A percentile compares a stretch with the other conserved stretches of the same genome.
These are phyloP conservation scores for Syngnathoides biaculeatus DNA, from an alignment of 2,113 vertebrate genomes.

Conservation along the genomic window DNA sequence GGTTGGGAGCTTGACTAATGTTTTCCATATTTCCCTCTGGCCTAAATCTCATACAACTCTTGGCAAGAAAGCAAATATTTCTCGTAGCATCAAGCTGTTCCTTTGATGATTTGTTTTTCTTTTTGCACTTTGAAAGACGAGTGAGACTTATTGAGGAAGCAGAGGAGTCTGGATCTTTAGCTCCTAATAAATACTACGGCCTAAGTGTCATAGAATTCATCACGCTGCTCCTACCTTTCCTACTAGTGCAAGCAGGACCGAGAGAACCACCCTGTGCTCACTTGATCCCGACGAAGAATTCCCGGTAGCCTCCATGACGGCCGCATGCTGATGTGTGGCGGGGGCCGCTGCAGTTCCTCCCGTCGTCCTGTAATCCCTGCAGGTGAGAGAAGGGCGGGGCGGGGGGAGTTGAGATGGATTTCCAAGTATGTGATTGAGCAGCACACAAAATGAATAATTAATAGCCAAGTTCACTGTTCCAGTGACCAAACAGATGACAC, in stretches of 20 bases:
- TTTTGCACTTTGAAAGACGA: constrained; percentile 2
- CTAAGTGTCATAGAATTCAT: not conserved
- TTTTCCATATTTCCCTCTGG: not conserved
- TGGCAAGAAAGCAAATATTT: constrained; percentile 5
- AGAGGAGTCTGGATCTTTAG: not conserved
- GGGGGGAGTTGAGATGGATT: constrained; percentile 30
- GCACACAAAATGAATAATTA: constrained; percentile 65
- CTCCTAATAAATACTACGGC: constrained; percentile 8
- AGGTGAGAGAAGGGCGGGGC: constrained; percentile 42
- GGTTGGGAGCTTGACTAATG: constrained; percentile 1
- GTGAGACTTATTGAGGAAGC: not conserved
- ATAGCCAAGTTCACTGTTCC: constrained; percentile 44
- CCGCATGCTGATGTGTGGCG: constrained; percentile 43
- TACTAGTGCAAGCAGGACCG: constrained; percentile 7
- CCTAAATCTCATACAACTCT: constrained; percentile 1
- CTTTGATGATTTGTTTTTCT: constrained; percentile 3
- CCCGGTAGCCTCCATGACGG: constrained; percentile 32
- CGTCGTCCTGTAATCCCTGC: constrained; percentile 51
- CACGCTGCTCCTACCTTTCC: not conserved
- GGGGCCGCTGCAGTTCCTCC: constrained; percentile 36
- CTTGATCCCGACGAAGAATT: constrained; percentile 18
- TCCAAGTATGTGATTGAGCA: constrained; percentile 61
- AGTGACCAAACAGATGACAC: constrained; percentile 44
- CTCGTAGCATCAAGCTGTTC: not conserved
- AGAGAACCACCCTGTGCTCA: constrained; percentile 10